phyloP scores from a whole-genome alignment of 2,888 invertebrate species.

The Argyra leucocephala region DNA sequence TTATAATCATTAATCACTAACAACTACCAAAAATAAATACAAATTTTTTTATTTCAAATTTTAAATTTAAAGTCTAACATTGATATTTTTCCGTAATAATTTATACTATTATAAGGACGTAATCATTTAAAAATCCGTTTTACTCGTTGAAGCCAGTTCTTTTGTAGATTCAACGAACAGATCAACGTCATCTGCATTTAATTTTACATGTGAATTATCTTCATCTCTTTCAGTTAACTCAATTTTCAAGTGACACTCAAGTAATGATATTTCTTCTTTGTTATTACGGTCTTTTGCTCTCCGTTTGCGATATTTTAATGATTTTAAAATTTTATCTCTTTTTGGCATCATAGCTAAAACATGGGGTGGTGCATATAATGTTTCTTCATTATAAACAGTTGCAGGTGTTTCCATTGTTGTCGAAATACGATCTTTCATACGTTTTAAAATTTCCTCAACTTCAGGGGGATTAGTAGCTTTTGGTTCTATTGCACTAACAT shows the following conservation, averaged over 20 bases:
- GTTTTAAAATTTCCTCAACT: slow-evolving; percentile 7
- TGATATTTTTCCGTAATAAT: too few species aligned
- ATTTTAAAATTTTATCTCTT: slow-evolving; percentile 3
- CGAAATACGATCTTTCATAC: slow-evolving; percentile 10
- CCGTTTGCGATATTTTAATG: neutral
- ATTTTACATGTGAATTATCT: neutral
- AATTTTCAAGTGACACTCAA: too few species aligned
- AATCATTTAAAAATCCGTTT: neutral
- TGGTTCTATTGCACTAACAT: slow-evolving; percentile 2
- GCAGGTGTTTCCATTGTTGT: slow-evolving; percentile 1
- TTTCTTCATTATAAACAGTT: slow-evolving; percentile 7
- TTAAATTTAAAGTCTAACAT: too few species aligned
- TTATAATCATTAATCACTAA: too few species aligned
- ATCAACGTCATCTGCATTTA: neutral
- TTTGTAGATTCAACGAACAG: neutral
- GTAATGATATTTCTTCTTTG: neutral
- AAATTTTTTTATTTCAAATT: too few species aligned
- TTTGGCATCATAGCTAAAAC: neutral
- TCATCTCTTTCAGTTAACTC: neutral
- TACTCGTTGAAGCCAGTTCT: neutral
- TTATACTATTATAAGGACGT: too few species aligned
- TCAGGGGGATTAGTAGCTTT: slow-evolving; percentile 2
- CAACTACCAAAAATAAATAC: too few species aligned
- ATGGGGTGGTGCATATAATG: neutral
- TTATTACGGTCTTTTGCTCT: neutral